Base-by-base conservation (phyloP, 2,797 vertebrate genomes). In the Sphenodon punctatus region DNA sequence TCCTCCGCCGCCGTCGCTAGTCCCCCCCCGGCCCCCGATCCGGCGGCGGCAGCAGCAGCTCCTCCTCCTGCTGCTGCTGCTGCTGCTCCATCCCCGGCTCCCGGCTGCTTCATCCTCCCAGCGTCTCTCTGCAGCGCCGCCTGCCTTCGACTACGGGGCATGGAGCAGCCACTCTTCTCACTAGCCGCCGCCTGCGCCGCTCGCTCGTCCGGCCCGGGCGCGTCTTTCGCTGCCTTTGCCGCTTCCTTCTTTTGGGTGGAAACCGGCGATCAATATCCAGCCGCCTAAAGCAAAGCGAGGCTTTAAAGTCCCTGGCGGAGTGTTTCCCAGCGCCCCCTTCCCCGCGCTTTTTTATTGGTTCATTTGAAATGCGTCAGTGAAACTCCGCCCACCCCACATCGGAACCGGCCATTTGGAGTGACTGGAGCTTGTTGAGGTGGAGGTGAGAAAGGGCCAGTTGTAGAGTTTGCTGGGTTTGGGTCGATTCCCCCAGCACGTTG, bases 281-380 rank as follows among this genome's bases (percentile, higher is more conserved):
- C 90, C 80, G 84, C 88, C 86, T 81, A 61, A 87, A 81, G 90
- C 94, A 96, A 95, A 91, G 95, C 95, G 95, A 94, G 86, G 90
- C 81, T 91, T 89, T 89, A 91, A 93, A 85, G 4, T 61, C 60
- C 65, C 84, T 67, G 85, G 88, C 86, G 76, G 84, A 78, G 80
- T 61, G 76, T 92, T 86, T 78, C 87, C 81, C 88, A 77, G 56
- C 79, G 53, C 20, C 68, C 67, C 88, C 67, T 82, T 91, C 89
- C 84, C 89, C 79, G 69, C 60, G 82, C 82, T 82, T 83, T 88
- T 42, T 70, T 86, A 84, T 92, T 94, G 90, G 89, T 42, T 78
- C 81, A 81, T 94, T 92, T 93, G 84, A 91, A 89, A 67, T 19
- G 61, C 85, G 89, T 93, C 89, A 36, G 1, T 16, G 8, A 39